Evolutionary conservation across 23 tunicate genomes (phyloP).

Genomic region (Diplosoma virens): DNA sequence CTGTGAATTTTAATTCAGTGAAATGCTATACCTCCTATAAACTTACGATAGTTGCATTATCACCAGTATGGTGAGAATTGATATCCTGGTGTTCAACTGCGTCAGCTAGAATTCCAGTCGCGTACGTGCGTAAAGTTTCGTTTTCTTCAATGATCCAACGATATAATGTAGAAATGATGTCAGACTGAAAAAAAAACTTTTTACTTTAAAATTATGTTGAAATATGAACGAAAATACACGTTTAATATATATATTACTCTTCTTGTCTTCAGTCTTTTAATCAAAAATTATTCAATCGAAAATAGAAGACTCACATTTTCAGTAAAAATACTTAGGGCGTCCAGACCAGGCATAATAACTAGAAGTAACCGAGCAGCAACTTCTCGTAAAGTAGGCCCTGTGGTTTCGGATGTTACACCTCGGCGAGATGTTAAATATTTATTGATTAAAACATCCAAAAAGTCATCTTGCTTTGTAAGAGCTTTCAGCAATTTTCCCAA

Average conservation of each 20-base stretch:
- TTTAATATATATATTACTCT: not conserved
- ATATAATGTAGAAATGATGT: conserved; percentile 21
- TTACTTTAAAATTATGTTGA: not conserved
- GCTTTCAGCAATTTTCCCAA: conserved; percentile 49
- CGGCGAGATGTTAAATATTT: conserved; percentile 30
- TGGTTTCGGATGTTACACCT: not conserved
- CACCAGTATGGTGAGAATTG: conserved; percentile 1
- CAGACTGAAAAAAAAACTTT: conserved; percentile 21
- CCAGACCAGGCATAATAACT: conserved; percentile 67
- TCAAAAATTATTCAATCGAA: too few relatives aligned
- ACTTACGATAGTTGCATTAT: conserved; percentile 15
- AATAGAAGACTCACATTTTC: conserved; percentile 43
- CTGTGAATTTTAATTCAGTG: too few relatives aligned
- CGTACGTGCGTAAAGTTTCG: conserved; percentile 73
- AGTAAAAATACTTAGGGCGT: conserved; percentile 42
- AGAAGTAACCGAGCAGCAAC: conserved; percentile 62
- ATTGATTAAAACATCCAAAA: conserved; percentile 36
- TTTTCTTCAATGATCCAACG: conserved; percentile 39
- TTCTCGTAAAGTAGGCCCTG: not conserved
- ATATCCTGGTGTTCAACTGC: conserved; percentile 46
- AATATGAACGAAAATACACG: not conserved
- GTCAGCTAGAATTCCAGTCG: conserved; percentile 47
- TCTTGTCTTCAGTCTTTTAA: too few relatives aligned
- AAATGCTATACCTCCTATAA: too few relatives aligned
- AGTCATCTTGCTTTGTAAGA: conserved; percentile 43